Evolutionary conservation across 2,888 invertebrate genomes (phyloP), one percentile per base, ranked within the genome.

Genomic region (Ichneumoninae sp.): DNA sequence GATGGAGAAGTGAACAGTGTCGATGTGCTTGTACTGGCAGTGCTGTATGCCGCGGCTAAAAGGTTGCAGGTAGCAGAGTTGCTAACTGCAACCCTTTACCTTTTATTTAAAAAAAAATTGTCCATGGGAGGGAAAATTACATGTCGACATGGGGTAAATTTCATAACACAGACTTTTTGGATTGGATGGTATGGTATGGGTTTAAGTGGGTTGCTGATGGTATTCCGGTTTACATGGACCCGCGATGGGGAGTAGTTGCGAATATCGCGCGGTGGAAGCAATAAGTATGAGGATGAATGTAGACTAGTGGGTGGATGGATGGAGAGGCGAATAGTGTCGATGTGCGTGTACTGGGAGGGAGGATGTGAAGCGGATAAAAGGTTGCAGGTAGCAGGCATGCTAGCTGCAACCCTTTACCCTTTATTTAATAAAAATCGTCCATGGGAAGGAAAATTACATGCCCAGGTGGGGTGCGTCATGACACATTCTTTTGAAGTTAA

Each of bases 171-270:
- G 26, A 30, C 30, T 30, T 30, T 60, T 6, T 33, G 33, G 33
- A 0, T 5, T 33, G 33, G 33, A 5, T 33, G 33, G 33, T 6
- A 22, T n/a, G 70, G 36, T 3, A 36, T 52, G 19, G 50, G 69
- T 66, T 10, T 83, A 26, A 36, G 75, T 70, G 70, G 22, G 52
- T 36, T 69, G 69, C 22, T 70, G 73, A 50, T 50, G n/a, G 36
- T 54, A 54, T 54, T 54, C 52, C 52, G 52, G 52, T 54, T 54
- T 22, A 40, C 36, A 40, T 8, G 36, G 36, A 40, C 1, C 36
- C 8, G 36, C 8, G 54, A 54, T 54, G 22, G 54, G 54, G 8
- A 54, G 52, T 19, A 8, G 52, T 8, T 54, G 19, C 22, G 52
- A 54, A 54, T n/a, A 54, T 54, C 54, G 54, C 54, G 54, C 22